These are phyloP conservation scores for Nesometra sesokonis DNA, from an alignment of 35 echinoderm and acorn worm genomes.

Conservation along the genomic window DNA sequence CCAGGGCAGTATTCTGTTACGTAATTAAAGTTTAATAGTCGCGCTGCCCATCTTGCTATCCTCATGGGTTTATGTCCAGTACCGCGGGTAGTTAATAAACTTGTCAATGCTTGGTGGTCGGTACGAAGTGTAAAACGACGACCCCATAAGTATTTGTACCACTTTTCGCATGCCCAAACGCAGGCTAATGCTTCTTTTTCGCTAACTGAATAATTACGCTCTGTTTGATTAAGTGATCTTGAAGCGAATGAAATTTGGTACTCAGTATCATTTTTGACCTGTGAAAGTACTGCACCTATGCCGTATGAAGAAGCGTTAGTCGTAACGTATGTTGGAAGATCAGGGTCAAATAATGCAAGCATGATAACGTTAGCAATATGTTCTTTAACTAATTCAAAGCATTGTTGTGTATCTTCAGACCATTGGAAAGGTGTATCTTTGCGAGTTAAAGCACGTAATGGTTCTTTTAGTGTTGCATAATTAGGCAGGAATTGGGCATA, in stretches of 20 bases:
- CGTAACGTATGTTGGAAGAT: conserved; percentile 2
- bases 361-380: neutral
- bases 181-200: conserved; percentile 44
- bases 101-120: too few relatives aligned
- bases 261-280: conserved; percentile 22
- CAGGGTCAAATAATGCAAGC: conserved; percentile 24
- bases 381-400: conserved; percentile 26
- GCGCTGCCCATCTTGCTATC: too few relatives aligned
- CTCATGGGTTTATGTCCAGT: too few relatives aligned
- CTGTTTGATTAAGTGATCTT: conserved; percentile 37
- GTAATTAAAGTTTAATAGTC: too few relatives aligned
- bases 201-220: too few relatives aligned
- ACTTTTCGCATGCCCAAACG: conserved; percentile 39
- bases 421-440: conserved; percentile 22
- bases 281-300: conserved; percentile 31
- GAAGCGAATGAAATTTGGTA: conserved; percentile 21
- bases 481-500: too few relatives aligned
- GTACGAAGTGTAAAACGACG: too few relatives aligned
- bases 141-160: conserved; percentile 2
- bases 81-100: too few relatives aligned
- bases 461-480: conserved; percentile 29
- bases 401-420: neutral
- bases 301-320: conserved; percentile 34
- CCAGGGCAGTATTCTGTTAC: too few relatives aligned
- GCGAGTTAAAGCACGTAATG: conserved; percentile 10